These are phyloP conservation scores for Promerops cafer DNA, from an alignment of 2,113 vertebrate genomes.

Conservation along the genomic window DNA sequence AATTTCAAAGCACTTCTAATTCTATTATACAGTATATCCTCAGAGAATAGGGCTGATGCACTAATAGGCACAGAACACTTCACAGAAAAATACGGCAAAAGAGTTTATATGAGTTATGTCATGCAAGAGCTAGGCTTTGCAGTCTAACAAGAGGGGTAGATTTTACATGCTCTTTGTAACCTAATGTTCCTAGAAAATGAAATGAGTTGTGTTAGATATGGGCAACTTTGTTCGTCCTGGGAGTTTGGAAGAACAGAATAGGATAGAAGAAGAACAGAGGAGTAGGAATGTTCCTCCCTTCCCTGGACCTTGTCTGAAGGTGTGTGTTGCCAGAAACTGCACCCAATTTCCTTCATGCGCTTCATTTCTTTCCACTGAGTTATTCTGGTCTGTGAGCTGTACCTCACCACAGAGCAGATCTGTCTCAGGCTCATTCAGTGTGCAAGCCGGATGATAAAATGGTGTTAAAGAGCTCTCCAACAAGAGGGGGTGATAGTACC, in stretches of 20 bases:
- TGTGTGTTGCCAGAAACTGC: not conserved
- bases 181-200: not conserved
- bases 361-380: not conserved
- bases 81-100: not conserved
- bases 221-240: not conserved
- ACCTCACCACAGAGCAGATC: not conserved
- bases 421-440: not conserved
- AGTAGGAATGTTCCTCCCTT: not conserved
- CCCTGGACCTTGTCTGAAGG: not conserved
- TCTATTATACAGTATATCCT: not conserved
- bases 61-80: not conserved
- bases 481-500: not conserved
- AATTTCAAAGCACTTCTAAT: constrained; percentile 32
- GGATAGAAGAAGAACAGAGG: not conserved
- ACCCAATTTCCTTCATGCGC: not conserved
- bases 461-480: not conserved
- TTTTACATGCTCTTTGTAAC: not conserved
- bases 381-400: not conserved
- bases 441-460: not conserved
- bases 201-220: not conserved
- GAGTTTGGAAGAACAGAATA: not conserved
- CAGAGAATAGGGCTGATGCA: not conserved
- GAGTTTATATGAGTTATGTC: not conserved
- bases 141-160: not conserved
- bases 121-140: not conserved